Evolutionary conservation across 2,888 invertebrate genomes (phyloP), one percentile per base, ranked within the genome.

Genomic region (Drosophila antonietae): DNA sequence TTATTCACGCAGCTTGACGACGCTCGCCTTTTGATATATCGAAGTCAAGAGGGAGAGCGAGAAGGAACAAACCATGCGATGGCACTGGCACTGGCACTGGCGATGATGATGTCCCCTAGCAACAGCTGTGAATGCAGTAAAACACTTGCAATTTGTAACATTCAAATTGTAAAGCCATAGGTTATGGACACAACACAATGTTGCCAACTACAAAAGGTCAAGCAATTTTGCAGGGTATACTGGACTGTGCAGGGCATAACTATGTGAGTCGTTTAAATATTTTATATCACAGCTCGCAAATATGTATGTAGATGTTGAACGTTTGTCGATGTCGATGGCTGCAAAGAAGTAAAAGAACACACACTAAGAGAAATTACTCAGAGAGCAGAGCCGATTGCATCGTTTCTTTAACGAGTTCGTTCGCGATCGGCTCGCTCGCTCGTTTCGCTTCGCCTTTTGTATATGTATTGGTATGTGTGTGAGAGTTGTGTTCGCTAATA

Each of bases 121-220:
- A 74, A 39, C 88, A 85, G 88, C 81, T 88, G 89, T 33, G 70
- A 52, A 57, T 79, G 87, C 84, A 75, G 65, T 79, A 66, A 83
- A 88, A 78, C 68, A 74, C 70, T 73, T 81, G 57, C 73, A 86
- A 80, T 74, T 83, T 74, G 73, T 80, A 44, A 52, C 65, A 51
- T 68, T 57, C 55, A 15, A 44, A 57, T 63, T 56, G 46, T 28
- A 18, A 63, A 46, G 60, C 33, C 53, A 73, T 28, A 37, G 46
- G 41, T 68, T 73, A 58, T 43, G 47, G 8, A 5, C 41, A 18
- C 43, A 23, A 73, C 77, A 73, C 77, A 77, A 46, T 73, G 77
- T 72, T 76, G 77, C 57, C 7, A 46, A 28, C 15, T 15, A 8
- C 8, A 35, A 44, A 28, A 15, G 15, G 39, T 52, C 52, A 15